Percentiles rank a stretch among this genome's conserved stretches.
Evolutionary conservation across 2,797 vertebrate species (phyloP).

Genomic region (Rallus crepitans): DNA sequence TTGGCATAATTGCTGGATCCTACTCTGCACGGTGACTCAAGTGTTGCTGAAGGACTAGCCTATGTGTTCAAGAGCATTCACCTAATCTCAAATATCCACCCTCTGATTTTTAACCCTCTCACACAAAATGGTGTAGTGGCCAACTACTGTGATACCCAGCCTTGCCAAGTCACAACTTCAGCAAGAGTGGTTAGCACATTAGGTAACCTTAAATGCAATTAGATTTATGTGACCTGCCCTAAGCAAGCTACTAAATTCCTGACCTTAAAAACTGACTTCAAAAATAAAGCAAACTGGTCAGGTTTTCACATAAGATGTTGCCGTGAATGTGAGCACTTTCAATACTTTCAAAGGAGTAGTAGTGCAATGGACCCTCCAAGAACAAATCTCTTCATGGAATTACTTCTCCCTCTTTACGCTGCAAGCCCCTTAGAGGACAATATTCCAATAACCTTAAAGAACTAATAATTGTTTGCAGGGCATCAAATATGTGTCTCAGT

Average conservation of each 20-base stretch:
- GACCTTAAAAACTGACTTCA: conserved; percentile 53
- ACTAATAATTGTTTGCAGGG: neutral
- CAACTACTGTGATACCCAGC: neutral
- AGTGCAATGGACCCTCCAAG: neutral
- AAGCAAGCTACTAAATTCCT: conserved; percentile 4
- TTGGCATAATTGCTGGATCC: neutral
- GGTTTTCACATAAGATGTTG: neutral
- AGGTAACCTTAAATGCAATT: conserved; percentile 2
- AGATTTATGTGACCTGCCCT: neutral
- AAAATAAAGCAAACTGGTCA: conserved; percentile 48
- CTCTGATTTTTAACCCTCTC: neutral
- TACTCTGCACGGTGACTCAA: neutral
- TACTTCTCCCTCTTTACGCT: neutral
- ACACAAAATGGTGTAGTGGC: neutral
- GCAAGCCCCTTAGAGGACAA: neutral
- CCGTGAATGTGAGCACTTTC: neutral
- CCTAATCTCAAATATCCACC: neutral
- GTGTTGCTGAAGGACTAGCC: neutral
- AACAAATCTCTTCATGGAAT: neutral
- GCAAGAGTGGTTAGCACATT: neutral
- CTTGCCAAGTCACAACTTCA: conserved; percentile 21
- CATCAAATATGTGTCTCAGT: neutral
- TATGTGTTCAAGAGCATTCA: neutral
- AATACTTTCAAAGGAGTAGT: neutral
- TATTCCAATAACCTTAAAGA: neutral